These are phyloP conservation scores for Vanacampus margaritifer DNA, from an alignment of 2,113 vertebrate species.

Conservation along the genomic window DNA sequence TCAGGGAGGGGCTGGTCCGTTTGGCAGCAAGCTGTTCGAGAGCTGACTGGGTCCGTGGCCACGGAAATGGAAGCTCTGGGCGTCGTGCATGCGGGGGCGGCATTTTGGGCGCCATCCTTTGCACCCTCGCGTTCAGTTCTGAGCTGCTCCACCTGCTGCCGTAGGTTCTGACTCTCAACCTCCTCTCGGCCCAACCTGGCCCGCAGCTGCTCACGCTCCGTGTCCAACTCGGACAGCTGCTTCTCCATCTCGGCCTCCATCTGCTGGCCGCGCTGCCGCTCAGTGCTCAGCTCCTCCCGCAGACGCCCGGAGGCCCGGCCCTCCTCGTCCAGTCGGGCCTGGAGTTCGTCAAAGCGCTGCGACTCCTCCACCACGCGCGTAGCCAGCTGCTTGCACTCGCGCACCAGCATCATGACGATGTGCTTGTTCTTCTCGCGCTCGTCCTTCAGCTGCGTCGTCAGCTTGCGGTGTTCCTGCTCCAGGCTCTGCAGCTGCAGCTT, in stretches of 20 bases:
- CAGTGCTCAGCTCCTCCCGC: conserved; percentile 81
- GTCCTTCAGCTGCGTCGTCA: conserved; percentile 86
- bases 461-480: conserved; percentile 90
- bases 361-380: conserved; percentile 87
- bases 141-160: conserved; percentile 87
- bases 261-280: conserved; percentile 82
- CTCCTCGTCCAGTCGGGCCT: conserved; percentile 84
- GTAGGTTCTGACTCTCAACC: conserved; percentile 85
- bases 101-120: conserved; percentile 65
- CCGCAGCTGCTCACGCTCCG: conserved; percentile 91
- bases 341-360: conserved; percentile 85
- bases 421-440: conserved; percentile 96
- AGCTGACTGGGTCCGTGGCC: conserved; percentile 77
- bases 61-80: conserved; percentile 79
- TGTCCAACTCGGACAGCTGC: conserved; percentile 92
- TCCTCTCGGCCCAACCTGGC: conserved; percentile 90
- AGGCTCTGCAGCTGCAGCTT: conserved; percentile 89
- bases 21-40: conserved; percentile 81
- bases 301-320: conserved; percentile 74
- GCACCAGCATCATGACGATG: conserved; percentile 91
- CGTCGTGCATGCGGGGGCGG: conserved; percentile 59
- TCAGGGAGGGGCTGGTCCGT: conserved; percentile 76
- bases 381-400: conserved; percentile 93
- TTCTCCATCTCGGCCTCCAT: conserved; percentile 93
- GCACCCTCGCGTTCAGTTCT: conserved; percentile 78